Percentiles rank a stretch among this genome's conserved stretches.
phyloP scores from a whole-genome alignment of 2,888 invertebrate genomes.

The Brenthis ino region DNA sequence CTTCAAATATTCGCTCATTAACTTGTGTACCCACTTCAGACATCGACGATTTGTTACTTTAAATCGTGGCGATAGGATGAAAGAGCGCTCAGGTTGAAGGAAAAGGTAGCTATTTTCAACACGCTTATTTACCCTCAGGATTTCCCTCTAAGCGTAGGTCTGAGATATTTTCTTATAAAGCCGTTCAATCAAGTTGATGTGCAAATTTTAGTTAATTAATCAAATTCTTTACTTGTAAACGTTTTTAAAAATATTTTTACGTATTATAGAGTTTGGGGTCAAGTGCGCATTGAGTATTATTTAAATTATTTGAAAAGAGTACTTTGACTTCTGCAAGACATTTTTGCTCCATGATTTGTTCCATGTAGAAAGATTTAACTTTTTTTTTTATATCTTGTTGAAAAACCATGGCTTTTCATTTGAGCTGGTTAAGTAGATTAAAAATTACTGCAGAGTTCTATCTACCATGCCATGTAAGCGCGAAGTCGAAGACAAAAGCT shows the following conservation, averaged over 20 bases:
- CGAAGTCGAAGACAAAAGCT: no score
- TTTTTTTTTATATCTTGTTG: no score
- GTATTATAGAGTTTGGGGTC: no score
- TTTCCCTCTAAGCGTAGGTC: slow-evolving; percentile 39
- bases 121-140: slow-evolving; percentile 48
- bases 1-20: slow-evolving; percentile 78
- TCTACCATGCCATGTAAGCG: not conserved
- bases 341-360: no score
- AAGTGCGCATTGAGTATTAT: no score
- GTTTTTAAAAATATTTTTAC: not conserved
- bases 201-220: slow-evolving; percentile 56
- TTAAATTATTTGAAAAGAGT: no score
- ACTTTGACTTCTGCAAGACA: no score
- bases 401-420: no score
- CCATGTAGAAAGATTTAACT: no score
- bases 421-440: no score
- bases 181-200: slow-evolving; percentile 55
- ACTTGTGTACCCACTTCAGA: slow-evolving; percentile 76
- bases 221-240: slow-evolving; percentile 45
- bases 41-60: slow-evolving; percentile 74
- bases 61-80: slow-evolving; percentile 72
- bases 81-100: slow-evolving; percentile 59
- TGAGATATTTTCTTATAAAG: slow-evolving; percentile 54
- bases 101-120: slow-evolving; percentile 52
- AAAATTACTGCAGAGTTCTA: no score